Evolutionary conservation across 2,113 vertebrate genomes (phyloP), one percentile per base, ranked within the genome.

Genomic region (Leucopternis melanops): DNA sequence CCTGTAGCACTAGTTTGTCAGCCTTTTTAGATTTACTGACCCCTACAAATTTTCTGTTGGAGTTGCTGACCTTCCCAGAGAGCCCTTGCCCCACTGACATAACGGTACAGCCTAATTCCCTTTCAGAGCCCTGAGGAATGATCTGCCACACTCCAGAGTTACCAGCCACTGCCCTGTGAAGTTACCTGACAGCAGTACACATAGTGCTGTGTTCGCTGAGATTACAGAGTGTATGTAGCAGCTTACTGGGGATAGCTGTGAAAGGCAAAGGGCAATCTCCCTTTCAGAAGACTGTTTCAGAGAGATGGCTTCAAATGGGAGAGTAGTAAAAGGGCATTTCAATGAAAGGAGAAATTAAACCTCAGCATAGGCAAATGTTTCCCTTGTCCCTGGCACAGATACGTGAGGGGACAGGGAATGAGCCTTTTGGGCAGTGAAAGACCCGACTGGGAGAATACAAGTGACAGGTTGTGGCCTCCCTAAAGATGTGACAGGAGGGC

Each of bases 151-250:
- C 70, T 77, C 75, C 34, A 7, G 77, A 65, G 22, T 8, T 7
- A 15, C 40, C 47, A 79, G 26, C 27, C 38, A 5, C 65, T 31
- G 52, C 71, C 72, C n/a, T 44, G 27, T 11, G 23, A 67, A 67
- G 72, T 9, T 40, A 67, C 83, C 59, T 27, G 54, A 11, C 59
- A 83, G 92, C 59, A 62, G 29, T 2, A 67, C 66, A 38, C 29
- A 13, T 0, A 16, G 47, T 2, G 25, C 55, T 25, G 23, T 5
- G 11, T 15, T 74, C 2, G 0, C 69, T 17, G 63, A 59, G 16
- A 49, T 40, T 34, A 38, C 52, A 45, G 32, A n/a, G 19, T 4
- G 17, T 3, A 17, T 1, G 42, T 4, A 32, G 52, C 47, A 50
- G 47, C 25, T 66, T 25, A 25, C 13, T 6, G n/a, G 45, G 65